Percentiles rank a stretch among this genome's conserved stretches.
phyloP scores from a whole-genome alignment of 64 coral and sea anemone genomes.

The Actinia tenebrosa region DNA sequence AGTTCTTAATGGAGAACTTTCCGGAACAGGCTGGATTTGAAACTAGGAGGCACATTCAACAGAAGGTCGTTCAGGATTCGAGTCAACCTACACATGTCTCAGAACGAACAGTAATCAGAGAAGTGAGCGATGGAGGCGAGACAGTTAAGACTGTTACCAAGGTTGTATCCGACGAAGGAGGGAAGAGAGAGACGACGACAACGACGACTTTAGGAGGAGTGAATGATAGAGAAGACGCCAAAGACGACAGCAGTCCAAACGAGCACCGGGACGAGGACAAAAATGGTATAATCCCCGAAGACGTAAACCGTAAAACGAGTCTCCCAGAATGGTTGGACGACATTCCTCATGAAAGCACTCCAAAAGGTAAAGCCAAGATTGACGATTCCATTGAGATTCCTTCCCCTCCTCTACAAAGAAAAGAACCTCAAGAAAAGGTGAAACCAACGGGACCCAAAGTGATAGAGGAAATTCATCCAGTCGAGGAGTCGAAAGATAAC shows the following conservation, averaged over 20 bases:
- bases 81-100: background rate
- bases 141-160: constrained; percentile 4
- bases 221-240: background rate
- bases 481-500: background rate
- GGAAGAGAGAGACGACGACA: background rate
- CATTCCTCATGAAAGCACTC: background rate
- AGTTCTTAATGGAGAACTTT: background rate
- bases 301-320: background rate
- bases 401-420: background rate
- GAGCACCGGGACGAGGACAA: background rate
- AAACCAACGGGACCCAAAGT: background rate
- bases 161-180: background rate
- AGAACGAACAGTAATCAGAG: background rate
- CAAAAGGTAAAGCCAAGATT: background rate
- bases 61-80: background rate
- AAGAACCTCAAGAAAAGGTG: background rate
- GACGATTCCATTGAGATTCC: constrained; percentile 7
- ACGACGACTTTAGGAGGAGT: background rate
- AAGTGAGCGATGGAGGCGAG: background rate
- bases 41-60: background rate
- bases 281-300: background rate
- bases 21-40: background rate
- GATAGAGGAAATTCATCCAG: background rate
- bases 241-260: background rate
- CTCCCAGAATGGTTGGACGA: background rate